A percentile compares a stretch with the other conserved stretches of the same genome.
These are phyloP conservation scores for Drosophila bipectinata DNA, from an alignment of 1,140 invertebrate genomes.

Conservation along the genomic window DNA sequence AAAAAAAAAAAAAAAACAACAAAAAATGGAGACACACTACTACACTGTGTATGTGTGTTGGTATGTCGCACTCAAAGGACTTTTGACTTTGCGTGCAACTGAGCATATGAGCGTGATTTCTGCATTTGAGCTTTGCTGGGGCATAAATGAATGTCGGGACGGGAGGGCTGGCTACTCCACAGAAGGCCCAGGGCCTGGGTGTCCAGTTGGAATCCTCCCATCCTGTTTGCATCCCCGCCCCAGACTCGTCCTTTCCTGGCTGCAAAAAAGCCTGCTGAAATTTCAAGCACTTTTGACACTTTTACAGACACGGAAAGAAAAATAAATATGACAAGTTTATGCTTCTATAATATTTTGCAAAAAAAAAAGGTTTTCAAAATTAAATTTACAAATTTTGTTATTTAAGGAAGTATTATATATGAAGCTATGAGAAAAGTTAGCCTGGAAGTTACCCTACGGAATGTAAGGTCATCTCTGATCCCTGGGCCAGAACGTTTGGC, in stretches of 20 bases:
- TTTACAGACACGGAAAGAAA: conserved; percentile 39
- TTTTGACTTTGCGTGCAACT: conserved; percentile 80
- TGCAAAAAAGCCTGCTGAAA: conserved; percentile 72
- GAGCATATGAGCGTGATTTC: conserved; percentile 82
- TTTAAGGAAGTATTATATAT: no score
- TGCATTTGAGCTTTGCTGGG: conserved; percentile 69
- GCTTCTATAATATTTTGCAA: not conserved
- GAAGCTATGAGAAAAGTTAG: no score
- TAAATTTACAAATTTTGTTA: no score
- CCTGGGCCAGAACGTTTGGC: conserved; percentile 41
- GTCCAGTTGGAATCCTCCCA: conserved; percentile 52
- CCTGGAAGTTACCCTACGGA: not conserved
- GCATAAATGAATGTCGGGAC: conserved; percentile 49
- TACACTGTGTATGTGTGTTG: conserved; percentile 13
- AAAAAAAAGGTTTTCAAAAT: not conserved
- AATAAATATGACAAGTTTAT: not conserved
- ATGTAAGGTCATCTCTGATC: conserved; percentile 13
- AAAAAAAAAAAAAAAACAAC: conserved; percentile 13
- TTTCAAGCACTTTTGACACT: conserved; percentile 82
- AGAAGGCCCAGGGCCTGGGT: conserved; percentile 21
- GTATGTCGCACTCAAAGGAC: conserved; percentile 59
- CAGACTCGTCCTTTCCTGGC: conserved; percentile 16
- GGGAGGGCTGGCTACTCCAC: not conserved
- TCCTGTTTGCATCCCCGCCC: not conserved
- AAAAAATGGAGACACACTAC: conserved; percentile 14